Evolutionary conservation across 2,797 vertebrate species (phyloP).

Genomic region (Strix occidentalis): DNA sequence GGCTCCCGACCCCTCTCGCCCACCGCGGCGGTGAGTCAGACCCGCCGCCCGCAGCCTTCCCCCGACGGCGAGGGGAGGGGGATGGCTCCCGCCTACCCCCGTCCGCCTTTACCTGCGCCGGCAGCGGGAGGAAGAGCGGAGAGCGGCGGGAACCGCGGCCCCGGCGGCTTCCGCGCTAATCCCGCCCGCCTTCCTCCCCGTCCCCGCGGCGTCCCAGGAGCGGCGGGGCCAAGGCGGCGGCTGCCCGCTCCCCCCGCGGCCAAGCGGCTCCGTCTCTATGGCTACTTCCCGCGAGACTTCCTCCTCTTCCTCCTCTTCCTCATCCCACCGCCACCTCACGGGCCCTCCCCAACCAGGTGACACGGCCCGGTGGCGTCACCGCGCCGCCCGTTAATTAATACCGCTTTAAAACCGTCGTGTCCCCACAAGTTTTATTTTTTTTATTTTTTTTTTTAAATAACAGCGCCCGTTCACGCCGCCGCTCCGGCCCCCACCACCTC

Average conservation of each 20-base stretch:
- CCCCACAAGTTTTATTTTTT: not conserved
- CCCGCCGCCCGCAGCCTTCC: not conserved
- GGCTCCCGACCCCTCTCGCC: conserved; percentile 1
- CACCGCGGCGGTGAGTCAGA: conserved; percentile 10
- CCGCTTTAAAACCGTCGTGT: not conserved
- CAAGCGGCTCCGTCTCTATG: conserved; percentile 73
- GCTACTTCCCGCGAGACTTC: conserved; percentile 77
- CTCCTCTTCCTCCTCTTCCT: not conserved
- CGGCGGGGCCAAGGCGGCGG: not conserved
- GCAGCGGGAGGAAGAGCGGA: not conserved
- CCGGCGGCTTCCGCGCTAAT: not conserved
- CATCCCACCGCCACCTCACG: not conserved
- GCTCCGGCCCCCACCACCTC: not conserved
- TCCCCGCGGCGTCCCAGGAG: not conserved
- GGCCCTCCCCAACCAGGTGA: not conserved
- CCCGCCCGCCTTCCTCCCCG: not conserved
- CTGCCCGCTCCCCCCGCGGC: not conserved
- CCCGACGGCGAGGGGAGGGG: not conserved
- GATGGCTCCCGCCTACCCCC: not conserved
- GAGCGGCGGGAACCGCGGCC: not conserved
- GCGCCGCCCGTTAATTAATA: not conserved
- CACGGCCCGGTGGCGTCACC: not conserved
- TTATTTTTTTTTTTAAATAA: not conserved
- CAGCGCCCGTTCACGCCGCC: not conserved
- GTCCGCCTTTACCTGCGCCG: conserved; percentile 24